Evolutionary conservation across 2,888 invertebrate genomes (phyloP).

Genomic region (Dioctria rufipes): DNA sequence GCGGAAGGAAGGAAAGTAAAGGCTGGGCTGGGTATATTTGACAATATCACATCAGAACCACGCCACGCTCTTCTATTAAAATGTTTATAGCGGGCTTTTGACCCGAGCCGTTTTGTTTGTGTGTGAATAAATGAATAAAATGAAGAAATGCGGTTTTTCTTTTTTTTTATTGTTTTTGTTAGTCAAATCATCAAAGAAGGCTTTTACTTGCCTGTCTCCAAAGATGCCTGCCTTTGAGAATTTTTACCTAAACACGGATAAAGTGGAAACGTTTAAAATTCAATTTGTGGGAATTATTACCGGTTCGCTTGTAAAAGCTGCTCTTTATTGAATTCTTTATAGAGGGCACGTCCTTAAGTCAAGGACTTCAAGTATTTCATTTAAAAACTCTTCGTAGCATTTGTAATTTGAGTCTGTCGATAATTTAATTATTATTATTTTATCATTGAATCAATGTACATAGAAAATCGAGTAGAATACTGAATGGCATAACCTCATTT

Average conservation of each 20-base stretch:
- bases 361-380: too few relatives aligned
- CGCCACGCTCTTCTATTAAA: neutral
- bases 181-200: neutral
- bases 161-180: neutral
- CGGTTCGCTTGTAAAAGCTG: too few relatives aligned
- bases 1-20: neutral
- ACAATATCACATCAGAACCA: conserved; percentile 37
- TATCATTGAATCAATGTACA: too few relatives aligned
- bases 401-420: too few relatives aligned
- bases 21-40: conserved; percentile 20
- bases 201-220: conserved; percentile 1
- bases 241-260: neutral
- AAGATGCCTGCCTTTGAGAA: neutral
- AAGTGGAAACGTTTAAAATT: conserved; percentile 26
- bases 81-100: conserved; percentile 43
- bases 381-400: too few relatives aligned
- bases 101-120: conserved; percentile 23
- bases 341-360: too few relatives aligned
- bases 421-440: too few relatives aligned
- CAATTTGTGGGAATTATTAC: conserved; percentile 14
- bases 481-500: too few relatives aligned
- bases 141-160: conserved; percentile 48
- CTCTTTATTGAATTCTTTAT: too few relatives aligned
- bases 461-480: too few relatives aligned
- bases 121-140: neutral